A percentile compares a stretch with the other conserved stretches of the same genome.
Evolutionary conservation across 2,797 vertebrate genomes (phyloP).

Genomic region (Denticeps clupeoides): DNA sequence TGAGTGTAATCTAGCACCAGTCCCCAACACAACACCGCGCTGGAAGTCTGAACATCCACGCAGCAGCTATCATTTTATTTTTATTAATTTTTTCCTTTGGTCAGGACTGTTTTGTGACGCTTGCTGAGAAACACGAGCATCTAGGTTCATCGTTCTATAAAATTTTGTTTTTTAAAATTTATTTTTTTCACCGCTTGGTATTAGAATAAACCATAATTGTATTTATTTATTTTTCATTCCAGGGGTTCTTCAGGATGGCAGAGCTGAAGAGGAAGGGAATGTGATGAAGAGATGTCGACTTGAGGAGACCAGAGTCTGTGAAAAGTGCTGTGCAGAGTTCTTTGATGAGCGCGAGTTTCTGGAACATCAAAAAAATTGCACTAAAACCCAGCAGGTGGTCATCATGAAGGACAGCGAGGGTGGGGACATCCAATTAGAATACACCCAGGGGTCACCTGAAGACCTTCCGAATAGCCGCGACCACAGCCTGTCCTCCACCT

Average conservation of each 20-base stretch:
- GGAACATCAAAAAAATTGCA: conserved; percentile 87
- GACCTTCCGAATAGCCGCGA: conserved; percentile 50
- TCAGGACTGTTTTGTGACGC: too few species aligned
- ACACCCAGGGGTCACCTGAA: conserved; percentile 56
- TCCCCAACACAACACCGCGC: too few species aligned
- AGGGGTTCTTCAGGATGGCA: conserved; percentile 63
- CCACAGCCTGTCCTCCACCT: conserved; percentile 56
- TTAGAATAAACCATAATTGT: too few species aligned
- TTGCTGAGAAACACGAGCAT: too few species aligned
- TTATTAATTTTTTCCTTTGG: too few species aligned
- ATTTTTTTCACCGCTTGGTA: too few species aligned
- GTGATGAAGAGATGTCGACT: conserved; percentile 65
- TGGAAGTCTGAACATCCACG: too few species aligned
- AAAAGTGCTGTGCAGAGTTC: conserved; percentile 90
- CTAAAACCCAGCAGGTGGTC: conserved; percentile 81
- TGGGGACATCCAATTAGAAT: conserved; percentile 53
- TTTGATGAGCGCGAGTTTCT: conserved; percentile 77
- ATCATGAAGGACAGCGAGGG: conserved; percentile 79
- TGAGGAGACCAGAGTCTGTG: conserved; percentile 79
- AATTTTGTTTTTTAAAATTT: too few species aligned
- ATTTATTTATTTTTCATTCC: background rate
- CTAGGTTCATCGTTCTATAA: too few species aligned
- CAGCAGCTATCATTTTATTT: too few species aligned
- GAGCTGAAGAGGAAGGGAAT: conserved; percentile 44
- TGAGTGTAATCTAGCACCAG: too few species aligned